Evolutionary conservation across 2,888 invertebrate genomes (phyloP).

Genomic region (Morpho deidamia): DNA sequence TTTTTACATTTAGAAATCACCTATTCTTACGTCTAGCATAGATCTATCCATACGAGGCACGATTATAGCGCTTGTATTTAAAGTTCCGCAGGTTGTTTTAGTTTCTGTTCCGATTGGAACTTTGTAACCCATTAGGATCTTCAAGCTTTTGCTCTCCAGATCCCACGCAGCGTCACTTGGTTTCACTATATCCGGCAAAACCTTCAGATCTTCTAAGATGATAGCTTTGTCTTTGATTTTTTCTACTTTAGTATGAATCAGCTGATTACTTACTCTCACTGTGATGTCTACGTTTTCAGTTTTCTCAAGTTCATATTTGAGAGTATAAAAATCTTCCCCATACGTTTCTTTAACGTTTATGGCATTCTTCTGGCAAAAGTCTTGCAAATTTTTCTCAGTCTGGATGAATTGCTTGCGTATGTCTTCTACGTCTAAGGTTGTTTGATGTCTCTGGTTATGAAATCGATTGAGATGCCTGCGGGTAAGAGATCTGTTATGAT

Average conservation of each 20-base stretch:
- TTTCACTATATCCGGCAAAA: conserved; percentile 6
- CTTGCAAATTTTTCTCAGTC: background rate
- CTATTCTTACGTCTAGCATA: background rate
- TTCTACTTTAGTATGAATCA: background rate
- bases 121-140: conserved; percentile 1
- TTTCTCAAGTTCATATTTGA: conserved; percentile 6
- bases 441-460: background rate
- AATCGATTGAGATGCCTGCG: background rate
- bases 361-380: background rate
- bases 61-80: background rate
- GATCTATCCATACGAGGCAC: background rate
- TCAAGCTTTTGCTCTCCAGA: background rate
- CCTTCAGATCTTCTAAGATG: conserved; percentile 4
- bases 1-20: background rate
- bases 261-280: conserved; percentile 2
- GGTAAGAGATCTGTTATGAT: background rate
- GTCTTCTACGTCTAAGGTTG: background rate
- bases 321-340: background rate
- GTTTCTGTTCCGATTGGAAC: background rate
- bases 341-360: conserved; percentile 3
- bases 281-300: background rate
- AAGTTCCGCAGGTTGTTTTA: background rate
- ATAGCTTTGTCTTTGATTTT: background rate
- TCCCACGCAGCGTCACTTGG: conserved; percentile 2
- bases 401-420: background rate